These are phyloP conservation scores for Anarsia innoxiella DNA, from an alignment of 2,888 invertebrate genomes.

Conservation along the genomic window DNA sequence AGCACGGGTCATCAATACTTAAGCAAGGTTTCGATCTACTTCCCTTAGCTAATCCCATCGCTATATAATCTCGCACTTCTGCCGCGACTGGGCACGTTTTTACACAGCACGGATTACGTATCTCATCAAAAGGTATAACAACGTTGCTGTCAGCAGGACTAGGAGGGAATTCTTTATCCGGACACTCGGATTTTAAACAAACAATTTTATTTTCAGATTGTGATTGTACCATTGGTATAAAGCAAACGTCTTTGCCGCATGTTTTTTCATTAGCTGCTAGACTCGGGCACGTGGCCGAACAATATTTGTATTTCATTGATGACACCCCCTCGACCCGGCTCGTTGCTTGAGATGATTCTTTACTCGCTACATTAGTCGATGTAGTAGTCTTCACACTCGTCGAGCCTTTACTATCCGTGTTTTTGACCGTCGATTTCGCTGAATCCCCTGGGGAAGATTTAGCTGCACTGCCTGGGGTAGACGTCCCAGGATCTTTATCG, in stretches of 20 bases:
- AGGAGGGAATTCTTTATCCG: too few relatives aligned
- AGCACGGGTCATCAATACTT: slow-evolving; percentile 43
- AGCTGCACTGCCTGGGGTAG: too few relatives aligned
- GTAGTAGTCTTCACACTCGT: neutral
- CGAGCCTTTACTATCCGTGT: too few relatives aligned
- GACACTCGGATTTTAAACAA: too few relatives aligned
- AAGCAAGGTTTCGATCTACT: slow-evolving; percentile 23
- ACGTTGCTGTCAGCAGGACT: slow-evolving; percentile 63
- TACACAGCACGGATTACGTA: slow-evolving; percentile 53
- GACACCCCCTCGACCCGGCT: too few relatives aligned
- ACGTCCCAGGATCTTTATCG: slow-evolving; percentile 27
- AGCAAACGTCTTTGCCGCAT: slow-evolving; percentile 47
- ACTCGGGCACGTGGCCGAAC: neutral
- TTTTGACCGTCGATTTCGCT: too few relatives aligned
- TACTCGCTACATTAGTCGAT: neutral
- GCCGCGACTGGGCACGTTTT: slow-evolving; percentile 54
- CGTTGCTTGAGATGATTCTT: neutral
- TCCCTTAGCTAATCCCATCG: slow-evolving; percentile 34
- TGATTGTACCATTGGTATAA: neutral
- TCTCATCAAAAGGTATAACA: slow-evolving; percentile 43
- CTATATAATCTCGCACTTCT: slow-evolving; percentile 54
- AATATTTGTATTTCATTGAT: slow-evolving; percentile 4
- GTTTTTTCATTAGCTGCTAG: slow-evolving; percentile 8
- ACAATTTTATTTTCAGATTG: neutral
- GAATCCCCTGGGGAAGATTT: too few relatives aligned